Percentiles rank a stretch among this genome's conserved stretches.
phyloP scores from a whole-genome alignment of 2,888 invertebrate species.

The Hartigia nigra region DNA sequence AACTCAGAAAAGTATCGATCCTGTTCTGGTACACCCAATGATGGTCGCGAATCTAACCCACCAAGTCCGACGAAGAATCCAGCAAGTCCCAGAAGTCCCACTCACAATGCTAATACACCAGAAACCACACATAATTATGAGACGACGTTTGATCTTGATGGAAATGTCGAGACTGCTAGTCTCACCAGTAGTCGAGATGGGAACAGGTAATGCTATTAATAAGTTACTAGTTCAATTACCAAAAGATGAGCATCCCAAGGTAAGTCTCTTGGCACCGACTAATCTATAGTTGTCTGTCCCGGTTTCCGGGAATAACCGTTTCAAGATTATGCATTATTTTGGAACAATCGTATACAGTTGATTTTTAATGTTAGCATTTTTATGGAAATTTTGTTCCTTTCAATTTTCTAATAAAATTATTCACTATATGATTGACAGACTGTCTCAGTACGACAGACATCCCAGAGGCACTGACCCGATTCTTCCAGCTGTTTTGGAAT shows the following conservation, averaged over 20 bases:
- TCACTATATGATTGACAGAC: constrained; percentile 35
- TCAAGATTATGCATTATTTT: background rate
- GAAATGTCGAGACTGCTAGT: constrained; percentile 91
- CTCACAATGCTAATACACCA: constrained; percentile 48
- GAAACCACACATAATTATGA: constrained; percentile 78
- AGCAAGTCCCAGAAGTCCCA: constrained; percentile 54
- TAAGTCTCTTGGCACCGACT: constrained; percentile 8
- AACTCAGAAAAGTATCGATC: constrained; percentile 61
- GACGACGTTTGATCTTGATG: constrained; percentile 91
- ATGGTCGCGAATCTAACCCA: constrained; percentile 51
- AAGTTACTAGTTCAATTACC: background rate
- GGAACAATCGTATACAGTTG: background rate
- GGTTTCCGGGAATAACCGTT: background rate
- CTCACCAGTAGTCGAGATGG: constrained; percentile 78
- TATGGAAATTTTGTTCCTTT: background rate
- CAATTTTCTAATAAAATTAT: background rate
- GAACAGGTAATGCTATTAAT: constrained; percentile 72
- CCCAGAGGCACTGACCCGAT: constrained; percentile 87
- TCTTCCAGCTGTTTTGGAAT: constrained; percentile 93
- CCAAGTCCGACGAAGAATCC: constrained; percentile 60
- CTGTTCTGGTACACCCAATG: constrained; percentile 52
- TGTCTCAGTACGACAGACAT: constrained; percentile 68
- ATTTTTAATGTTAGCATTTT: background rate
- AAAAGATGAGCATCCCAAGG: background rate
- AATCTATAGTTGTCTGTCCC: background rate